These are phyloP conservation scores for Brachyistius frenatus DNA, from an alignment of 2,113 vertebrate genomes.

Conservation along the genomic window DNA sequence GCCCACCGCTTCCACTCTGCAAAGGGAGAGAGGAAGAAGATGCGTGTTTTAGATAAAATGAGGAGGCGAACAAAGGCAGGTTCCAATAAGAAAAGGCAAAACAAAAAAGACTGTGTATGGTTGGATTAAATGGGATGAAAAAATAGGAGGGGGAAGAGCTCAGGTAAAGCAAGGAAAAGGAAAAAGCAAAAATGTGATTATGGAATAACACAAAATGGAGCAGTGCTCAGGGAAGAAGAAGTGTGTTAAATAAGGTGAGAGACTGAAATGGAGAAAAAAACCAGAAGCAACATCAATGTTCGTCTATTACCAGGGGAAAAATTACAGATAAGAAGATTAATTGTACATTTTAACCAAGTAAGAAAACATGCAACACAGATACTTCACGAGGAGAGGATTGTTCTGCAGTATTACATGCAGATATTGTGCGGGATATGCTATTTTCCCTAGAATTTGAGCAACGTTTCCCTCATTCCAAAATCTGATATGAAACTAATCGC, in stretches of 20 bases:
- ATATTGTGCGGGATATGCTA: not conserved
- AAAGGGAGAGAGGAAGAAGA: constrained; percentile 19
- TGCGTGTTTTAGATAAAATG: constrained; percentile 48
- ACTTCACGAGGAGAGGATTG: not conserved
- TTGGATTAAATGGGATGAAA: constrained; percentile 29
- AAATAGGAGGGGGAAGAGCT: constrained; percentile 2
- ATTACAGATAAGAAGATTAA: not conserved
- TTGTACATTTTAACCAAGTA: constrained; percentile 17
- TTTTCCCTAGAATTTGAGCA: constrained; percentile 20
- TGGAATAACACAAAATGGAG: not conserved
- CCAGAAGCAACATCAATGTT: too few species aligned
- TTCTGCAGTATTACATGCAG: not conserved
- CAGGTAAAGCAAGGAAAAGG: constrained; percentile 13
- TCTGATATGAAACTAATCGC: constrained; percentile 52
- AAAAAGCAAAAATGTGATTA: constrained; percentile 11
- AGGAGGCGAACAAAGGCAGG: constrained; percentile 3
- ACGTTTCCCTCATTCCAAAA: constrained; percentile 20
- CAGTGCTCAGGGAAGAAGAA: not conserved
- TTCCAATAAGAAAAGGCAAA: not conserved
- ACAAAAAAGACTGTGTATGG: constrained; percentile 6
- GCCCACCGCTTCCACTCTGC: constrained; percentile 82
- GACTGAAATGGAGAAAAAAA: not conserved
- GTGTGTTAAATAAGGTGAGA: not conserved
- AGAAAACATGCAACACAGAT: constrained; percentile 9
- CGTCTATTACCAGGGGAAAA: not conserved